These are phyloP conservation scores for Nomada goodeniana DNA, from an alignment of 2,888 invertebrate species.

Conservation along the genomic window DNA sequence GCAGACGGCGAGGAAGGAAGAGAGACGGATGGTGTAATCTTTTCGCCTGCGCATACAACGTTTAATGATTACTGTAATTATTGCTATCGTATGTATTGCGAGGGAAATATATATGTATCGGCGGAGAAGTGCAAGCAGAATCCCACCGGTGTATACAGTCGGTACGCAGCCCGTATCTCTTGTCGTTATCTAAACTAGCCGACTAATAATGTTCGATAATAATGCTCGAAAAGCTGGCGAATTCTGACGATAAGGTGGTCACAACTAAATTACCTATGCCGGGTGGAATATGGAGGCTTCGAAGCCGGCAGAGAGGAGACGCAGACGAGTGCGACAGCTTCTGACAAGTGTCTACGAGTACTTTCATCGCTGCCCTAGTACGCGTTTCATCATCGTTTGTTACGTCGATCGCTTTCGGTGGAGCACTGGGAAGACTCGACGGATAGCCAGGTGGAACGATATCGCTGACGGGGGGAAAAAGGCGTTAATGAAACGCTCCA, in stretches of 20 bases:
- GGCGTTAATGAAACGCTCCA: conserved; percentile 27
- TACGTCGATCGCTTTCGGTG: conserved; percentile 18
- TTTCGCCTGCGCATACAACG: conserved; percentile 38
- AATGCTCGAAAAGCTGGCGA: background rate
- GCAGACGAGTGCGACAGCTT: background rate
- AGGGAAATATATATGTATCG: background rate
- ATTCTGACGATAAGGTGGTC: conserved; percentile 17
- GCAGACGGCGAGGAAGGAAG: background rate
- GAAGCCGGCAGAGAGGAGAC: background rate
- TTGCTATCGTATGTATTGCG: conserved; percentile 38
- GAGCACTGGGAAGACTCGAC: background rate
- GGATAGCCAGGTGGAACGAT: conserved; percentile 20
- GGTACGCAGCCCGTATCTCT: background rate
- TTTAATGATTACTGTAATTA: conserved; percentile 57
- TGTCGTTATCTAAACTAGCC: conserved; percentile 51
- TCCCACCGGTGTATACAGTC: background rate
- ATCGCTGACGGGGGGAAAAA: background rate
- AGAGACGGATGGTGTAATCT: background rate
- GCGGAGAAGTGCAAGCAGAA: background rate
- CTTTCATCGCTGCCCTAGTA: background rate
- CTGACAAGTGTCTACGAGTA: background rate
- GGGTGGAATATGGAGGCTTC: conserved; percentile 1
- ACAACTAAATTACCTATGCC: conserved; percentile 40
- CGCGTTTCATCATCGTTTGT: conserved; percentile 2
- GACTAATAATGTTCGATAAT: conserved; percentile 42